phyloP scores from a whole-genome alignment of 2,113 vertebrate species.

The Epinephelus moara region DNA sequence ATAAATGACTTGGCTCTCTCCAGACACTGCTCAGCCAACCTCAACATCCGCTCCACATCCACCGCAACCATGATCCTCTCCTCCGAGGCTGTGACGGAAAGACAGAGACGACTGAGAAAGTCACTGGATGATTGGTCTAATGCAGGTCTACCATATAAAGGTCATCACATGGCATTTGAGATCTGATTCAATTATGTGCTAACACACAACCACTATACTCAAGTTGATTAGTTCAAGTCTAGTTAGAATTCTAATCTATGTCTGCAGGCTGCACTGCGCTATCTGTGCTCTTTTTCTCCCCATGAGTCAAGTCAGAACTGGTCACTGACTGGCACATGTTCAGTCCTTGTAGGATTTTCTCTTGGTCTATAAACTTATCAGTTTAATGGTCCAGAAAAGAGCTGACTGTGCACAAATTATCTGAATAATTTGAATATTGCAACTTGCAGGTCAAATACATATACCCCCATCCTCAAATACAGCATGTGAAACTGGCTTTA shows the following conservation, averaged over 20 bases:
- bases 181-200: neutral
- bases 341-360: neutral
- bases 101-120: neutral
- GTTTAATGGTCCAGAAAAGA: neutral
- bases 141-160: neutral
- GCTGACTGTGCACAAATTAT: neutral
- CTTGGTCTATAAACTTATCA: neutral
- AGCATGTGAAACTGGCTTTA: neutral
- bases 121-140: neutral
- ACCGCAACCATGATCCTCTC: slow-evolving; percentile 74
- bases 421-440: neutral
- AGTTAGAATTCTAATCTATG: neutral
- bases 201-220: slow-evolving; percentile 16
- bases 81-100: slow-evolving; percentile 62
- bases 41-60: slow-evolving; percentile 92
- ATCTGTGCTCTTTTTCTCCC: neutral
- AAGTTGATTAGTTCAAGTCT: slow-evolving; percentile 40
- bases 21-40: slow-evolving; percentile 93
- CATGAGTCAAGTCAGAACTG: neutral
- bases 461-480: neutral
- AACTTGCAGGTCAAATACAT: no score
- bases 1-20: slow-evolving; percentile 92
- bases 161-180: neutral
- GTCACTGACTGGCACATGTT: neutral
- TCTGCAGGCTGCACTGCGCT: no score